Base-by-base conservation (phyloP, 1,140 invertebrate species). In the Phenacoccus solenopsis region DNA sequence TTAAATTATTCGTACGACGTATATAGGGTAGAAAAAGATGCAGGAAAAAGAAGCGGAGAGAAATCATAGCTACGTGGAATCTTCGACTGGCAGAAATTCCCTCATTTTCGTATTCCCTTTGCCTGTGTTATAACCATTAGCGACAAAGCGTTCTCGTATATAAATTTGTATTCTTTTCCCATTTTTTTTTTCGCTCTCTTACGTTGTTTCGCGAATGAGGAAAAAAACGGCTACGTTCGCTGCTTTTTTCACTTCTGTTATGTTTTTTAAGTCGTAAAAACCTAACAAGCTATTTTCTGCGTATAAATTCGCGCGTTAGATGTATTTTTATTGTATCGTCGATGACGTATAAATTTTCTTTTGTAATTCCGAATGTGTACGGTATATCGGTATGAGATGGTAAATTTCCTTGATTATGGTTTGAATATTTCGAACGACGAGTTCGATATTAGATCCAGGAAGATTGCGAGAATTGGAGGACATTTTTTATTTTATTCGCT, bases 51-150 rank as follows among this genome's bases (percentile, higher is more conserved):
- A 16, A n/a, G 20, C 3, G 20, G 20, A 10, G 38, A 49, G 38
- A 49, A 49, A 49, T 49, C 38, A 49, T 16, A n/a, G n/a, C n/a
- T 9, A 49, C 3, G 38, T 3, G 16, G 20, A 4, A 49, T 49
- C 20, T 49, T 49, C 16, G n/a, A n/a, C n/a, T 49, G 13, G 12
- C 5, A 49, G 5, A 49, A 49, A 49, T 16, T 49, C 20, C 16
- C 20, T 49, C 38, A 5, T 9, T 49, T 49, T n/a, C n/a, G n/a
- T n/a, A n/a, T n/a, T n/a, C n/a, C 38, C 20, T 49, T 49, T 16
- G 38, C 38, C 38, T n/a, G n/a, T n/a, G n/a, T n/a, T n/a, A 49
- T 49, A 49, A 49, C 38, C 38, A 49, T 49, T 49, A 49, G 38
- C 38, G 38, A 49, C 38, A 49, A 49, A 49, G 20, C 38, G 38